These are phyloP conservation scores for Eretmocerus hayati DNA, from an alignment of 2,888 invertebrate species.

Conservation along the genomic window DNA sequence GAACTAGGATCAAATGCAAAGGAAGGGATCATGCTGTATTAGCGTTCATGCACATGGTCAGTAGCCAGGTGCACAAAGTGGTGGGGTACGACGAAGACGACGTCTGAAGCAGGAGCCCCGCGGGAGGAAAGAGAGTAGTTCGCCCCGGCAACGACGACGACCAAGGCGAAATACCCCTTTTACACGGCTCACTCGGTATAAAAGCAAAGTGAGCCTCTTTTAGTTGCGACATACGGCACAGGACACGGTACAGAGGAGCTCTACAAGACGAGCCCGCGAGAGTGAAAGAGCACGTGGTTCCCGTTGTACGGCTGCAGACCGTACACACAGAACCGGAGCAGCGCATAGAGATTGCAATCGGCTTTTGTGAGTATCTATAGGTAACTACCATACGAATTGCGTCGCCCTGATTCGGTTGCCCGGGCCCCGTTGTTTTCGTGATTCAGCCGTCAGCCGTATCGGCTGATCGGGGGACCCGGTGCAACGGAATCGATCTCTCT, in stretches of 20 bases:
- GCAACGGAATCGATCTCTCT: too few relatives aligned
- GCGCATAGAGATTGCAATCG: too few relatives aligned
- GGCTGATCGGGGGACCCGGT: too few relatives aligned
- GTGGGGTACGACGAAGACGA: not conserved
- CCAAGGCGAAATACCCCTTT: slow-evolving; percentile 33
- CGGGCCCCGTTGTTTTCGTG: too few relatives aligned
- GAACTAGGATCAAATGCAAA: not conserved
- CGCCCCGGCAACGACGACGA: slow-evolving; percentile 5
- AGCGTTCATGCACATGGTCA: too few relatives aligned
- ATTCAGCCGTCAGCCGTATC: too few relatives aligned
- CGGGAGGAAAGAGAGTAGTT: slow-evolving; percentile 22
- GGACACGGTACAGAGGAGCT: not conserved
- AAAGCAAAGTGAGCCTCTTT: slow-evolving; percentile 46
- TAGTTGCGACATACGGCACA: slow-evolving; percentile 42
- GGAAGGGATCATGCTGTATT: too few relatives aligned
- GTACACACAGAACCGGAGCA: not conserved
- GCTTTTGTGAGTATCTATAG: too few relatives aligned
- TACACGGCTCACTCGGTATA: slow-evolving; percentile 42
- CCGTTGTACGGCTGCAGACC: not conserved
- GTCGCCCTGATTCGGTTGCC: too few relatives aligned
- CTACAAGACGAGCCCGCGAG: not conserved
- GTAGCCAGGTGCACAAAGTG: not conserved
- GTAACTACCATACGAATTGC: too few relatives aligned
- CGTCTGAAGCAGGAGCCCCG: slow-evolving; percentile 22
- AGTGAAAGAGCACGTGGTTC: not conserved